These are phyloP conservation scores for Acridotheres tristis DNA, from an alignment of 2,797 vertebrate genomes.

Conservation along the genomic window DNA sequence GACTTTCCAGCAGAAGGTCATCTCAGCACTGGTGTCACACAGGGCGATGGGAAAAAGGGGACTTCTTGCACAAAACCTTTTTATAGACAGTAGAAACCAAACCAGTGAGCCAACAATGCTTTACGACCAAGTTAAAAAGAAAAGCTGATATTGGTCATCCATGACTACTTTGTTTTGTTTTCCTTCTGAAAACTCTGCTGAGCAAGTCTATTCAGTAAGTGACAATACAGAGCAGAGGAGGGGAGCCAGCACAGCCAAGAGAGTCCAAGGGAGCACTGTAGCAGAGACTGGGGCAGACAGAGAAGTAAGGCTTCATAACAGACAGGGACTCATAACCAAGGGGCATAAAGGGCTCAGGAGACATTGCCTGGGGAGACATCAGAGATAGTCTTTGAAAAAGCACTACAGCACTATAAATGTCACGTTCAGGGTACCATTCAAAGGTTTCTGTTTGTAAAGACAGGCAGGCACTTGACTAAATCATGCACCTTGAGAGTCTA, in stretches of 20 bases:
- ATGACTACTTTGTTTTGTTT: constrained; percentile 18
- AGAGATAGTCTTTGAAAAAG: background rate
- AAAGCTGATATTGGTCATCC: constrained; percentile 29
- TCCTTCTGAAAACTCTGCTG: constrained; percentile 21
- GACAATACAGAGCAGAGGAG: background rate
- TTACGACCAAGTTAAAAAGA: background rate
- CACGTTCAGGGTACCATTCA: background rate
- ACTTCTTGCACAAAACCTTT: constrained; percentile 35
- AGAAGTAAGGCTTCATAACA: background rate
- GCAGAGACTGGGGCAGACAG: background rate
- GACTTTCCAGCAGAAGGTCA: constrained; percentile 37
- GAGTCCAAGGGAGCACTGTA: background rate
- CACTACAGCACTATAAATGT: background rate
- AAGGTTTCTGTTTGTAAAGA: background rate
- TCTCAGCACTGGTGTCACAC: background rate
- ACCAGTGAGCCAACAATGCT: background rate
- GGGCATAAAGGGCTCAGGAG: background rate
- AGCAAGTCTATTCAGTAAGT: constrained; percentile 19
- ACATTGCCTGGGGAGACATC: background rate
- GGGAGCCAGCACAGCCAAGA: background rate
- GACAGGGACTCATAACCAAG: background rate
- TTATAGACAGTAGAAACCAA: constrained; percentile 37
- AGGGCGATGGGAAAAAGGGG: constrained; percentile 21
- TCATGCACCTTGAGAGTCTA: background rate
- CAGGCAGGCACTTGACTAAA: background rate